Evolutionary conservation across 2,888 invertebrate genomes (phyloP), one percentile per base, ranked within the genome.

Genomic region (Lasioglossum calceatum): DNA sequence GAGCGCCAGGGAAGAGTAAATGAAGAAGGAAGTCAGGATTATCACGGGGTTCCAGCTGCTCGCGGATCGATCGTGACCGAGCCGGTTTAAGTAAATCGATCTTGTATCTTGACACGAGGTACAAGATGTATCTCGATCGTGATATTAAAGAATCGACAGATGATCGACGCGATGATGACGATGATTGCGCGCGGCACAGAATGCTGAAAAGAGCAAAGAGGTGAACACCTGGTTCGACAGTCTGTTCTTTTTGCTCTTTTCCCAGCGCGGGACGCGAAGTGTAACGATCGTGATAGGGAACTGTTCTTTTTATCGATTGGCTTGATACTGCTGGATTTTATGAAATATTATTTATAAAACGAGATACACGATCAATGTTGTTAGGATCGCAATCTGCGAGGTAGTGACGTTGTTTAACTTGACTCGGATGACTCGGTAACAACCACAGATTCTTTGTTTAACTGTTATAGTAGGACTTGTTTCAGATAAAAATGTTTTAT

Each of bases 11-110:
- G 42, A 77, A 77, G 58, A 70, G 67, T 58, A 44, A 71, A 84
- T 73, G 71, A 82, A 82, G 82, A 84, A 77, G 84, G 86, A 87
- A 86, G 84, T 80, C 82, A n/a, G 83, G 64, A 85, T 86, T 87
- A 87, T 83, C 86, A 86, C 72, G 80, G 36, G 72, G 70, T 54
- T 79, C 79, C 87, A 87, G 84, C 87, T 88, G 88, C 80, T 76
- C 64, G 75, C 50, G 76, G 77, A 84, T 86, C 87, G 82, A 87
- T 86, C 77, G 82, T 85, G 85, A 50, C 76, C 77, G 74, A 82
- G 77, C 81, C 61, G 73, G 81, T 54, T 83, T 72, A 54, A 84
- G 86, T 84, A 81, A 81, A 88, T 86, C 86, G 86, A 88, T 84
- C 87, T 87, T 71, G n/a, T 80, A 84, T 64, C 78, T 86, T 78